Percentiles rank a stretch among this genome's conserved stretches.
Evolutionary conservation across 2,797 vertebrate species (phyloP).

Genomic region (Cirrhinus mrigala): DNA sequence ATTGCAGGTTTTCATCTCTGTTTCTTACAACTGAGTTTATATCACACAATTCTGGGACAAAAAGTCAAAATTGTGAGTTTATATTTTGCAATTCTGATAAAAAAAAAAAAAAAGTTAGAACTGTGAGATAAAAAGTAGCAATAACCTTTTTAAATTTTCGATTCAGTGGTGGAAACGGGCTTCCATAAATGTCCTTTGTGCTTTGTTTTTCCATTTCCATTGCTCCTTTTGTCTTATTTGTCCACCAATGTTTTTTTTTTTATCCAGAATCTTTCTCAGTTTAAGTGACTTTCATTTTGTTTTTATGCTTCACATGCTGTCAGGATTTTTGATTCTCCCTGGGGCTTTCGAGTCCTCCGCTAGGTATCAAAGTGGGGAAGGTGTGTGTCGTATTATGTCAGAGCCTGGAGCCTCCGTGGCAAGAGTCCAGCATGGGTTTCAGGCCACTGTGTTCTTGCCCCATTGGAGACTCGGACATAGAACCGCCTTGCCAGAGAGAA

Average conservation of each 20-base stretch:
- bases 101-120: too few relatives aligned
- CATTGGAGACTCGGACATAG: neutral
- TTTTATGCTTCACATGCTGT: neutral
- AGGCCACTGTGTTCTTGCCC: slow-evolving; percentile 40
- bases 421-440: neutral
- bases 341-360: neutral
- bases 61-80: too few relatives aligned
- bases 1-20: too few relatives aligned
- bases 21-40: too few relatives aligned
- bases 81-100: too few relatives aligned
- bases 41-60: too few relatives aligned
- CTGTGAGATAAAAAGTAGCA: too few relatives aligned
- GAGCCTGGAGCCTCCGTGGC: slow-evolving; percentile 6
- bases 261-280: neutral
- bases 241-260: neutral
- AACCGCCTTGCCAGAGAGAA: slow-evolving; percentile 16
- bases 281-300: neutral
- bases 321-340: neutral
- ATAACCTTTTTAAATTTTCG: too few relatives aligned
- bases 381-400: neutral
- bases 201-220: neutral
- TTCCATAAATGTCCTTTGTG: neutral
- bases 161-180: too few relatives aligned
- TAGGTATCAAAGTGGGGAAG: neutral
- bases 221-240: neutral